These are phyloP conservation scores for Gerosis bhagava DNA, from an alignment of 2,888 invertebrate species.

Conservation along the genomic window DNA sequence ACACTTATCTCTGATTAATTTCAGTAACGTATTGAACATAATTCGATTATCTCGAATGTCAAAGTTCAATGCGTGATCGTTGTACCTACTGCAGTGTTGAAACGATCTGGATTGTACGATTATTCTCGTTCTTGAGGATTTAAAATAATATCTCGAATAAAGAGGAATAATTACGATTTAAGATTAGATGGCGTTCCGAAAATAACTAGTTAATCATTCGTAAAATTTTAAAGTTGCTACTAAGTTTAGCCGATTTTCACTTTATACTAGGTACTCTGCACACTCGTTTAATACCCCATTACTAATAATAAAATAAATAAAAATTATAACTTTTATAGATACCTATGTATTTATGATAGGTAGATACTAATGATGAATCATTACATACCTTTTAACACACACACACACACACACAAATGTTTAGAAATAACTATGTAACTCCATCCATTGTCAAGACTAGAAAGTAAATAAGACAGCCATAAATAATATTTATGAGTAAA, in stretches of 20 bases:
- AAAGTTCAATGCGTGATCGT: conserved; percentile 48
- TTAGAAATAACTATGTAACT: no score
- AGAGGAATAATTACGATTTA: background rate
- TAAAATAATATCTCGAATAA: no score
- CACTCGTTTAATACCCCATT: no score
- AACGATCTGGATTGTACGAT: conserved; percentile 4
- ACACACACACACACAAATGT: no score
- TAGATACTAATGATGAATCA: no score
- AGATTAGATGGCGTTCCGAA: background rate
- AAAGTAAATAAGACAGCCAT: conserved; percentile 34
- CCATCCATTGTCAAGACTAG: conserved; percentile 36
- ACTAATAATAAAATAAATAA: no score
- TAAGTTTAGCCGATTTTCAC: no score
- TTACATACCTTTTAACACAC: conserved; percentile 1
- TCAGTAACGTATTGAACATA: conserved; percentile 50
- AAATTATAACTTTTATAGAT: no score
- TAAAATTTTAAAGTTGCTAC: no score
- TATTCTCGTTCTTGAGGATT: conserved; percentile 1
- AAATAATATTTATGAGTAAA: conserved; percentile 37
- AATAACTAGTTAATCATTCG: no score
- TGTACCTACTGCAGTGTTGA: conserved; percentile 13
- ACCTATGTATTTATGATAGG: no score
- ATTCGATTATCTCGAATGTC: conserved; percentile 58
- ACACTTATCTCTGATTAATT: conserved; percentile 44
- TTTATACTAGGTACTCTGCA: no score